Evolutionary conservation across 2,113 vertebrate species (phyloP), one percentile per base, ranked within the genome.

Genomic region (Psittacula cyanocephala): DNA sequence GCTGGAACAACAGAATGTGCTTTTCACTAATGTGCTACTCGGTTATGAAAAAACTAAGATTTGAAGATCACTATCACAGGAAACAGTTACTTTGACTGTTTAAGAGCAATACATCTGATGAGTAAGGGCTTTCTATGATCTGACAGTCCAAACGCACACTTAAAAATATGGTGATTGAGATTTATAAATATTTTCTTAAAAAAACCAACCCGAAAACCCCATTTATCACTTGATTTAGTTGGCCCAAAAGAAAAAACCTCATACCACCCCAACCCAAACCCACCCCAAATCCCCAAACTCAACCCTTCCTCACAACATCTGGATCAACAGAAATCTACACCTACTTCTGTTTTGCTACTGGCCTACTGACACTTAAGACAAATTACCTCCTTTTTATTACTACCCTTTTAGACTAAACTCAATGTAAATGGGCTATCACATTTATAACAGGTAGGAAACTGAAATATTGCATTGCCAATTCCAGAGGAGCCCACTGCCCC

Each of bases 381-480:
- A 39, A 33, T 31, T 28, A 6, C 52, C 25, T 86, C n/a, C 60
- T 52, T 64, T 50, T 46, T 31, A 23, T 29, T 27, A 65, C 29
- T 18, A 29, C 49, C 44, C 19, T 53, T 79, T 76, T 31, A 47
- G 37, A 11, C 27, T 59, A 25, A 78, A 65, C 24, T n/a, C 52
- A 10, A 2, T 17, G n/a, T 28, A 52, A 81, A 52, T 3, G 12
- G 27, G 57, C 17, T 57, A 19, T 13, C 37, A 4, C 3, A 13
- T 23, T 55, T n/a, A 0, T 4, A 41, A 16, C 1, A 28, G 46
- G 43, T 17, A 52, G 33, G n/a, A 81, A 71, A 64, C 0, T 7
- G 37, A 64, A 92, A 41, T 28, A 44, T 3, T 37, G 6, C 37
- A 63, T 8, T 22, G 5, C 17, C 0, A 6, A 60, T 35, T 11